Evolutionary conservation across 2,888 invertebrate genomes (phyloP).

Genomic region (Allacma fusca): DNA sequence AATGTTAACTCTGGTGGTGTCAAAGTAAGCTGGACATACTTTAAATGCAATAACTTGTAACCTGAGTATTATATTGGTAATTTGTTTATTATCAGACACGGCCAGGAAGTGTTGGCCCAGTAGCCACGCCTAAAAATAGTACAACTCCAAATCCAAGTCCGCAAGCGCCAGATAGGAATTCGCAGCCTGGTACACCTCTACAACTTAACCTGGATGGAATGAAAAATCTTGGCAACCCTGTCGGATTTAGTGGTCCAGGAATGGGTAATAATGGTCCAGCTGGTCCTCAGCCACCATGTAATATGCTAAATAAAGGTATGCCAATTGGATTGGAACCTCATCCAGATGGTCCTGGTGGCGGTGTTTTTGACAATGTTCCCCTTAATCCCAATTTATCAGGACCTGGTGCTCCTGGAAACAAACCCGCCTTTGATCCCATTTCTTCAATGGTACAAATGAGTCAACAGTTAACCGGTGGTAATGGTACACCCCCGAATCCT

Average conservation of each 20-base stretch:
- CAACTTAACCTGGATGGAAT: constrained; percentile 61
- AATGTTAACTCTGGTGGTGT: constrained; percentile 54
- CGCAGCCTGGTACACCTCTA: constrained; percentile 62
- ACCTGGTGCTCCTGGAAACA: constrained; percentile 62
- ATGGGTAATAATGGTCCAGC: constrained; percentile 35
- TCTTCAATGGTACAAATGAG: constrained; percentile 95
- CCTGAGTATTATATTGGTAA: background rate
- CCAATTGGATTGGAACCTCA: constrained; percentile 57
- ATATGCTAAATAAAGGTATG: constrained; percentile 60
- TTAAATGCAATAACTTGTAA: background rate
- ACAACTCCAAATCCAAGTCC: constrained; percentile 62
- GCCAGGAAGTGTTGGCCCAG: constrained; percentile 61
- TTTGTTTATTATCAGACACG: constrained; percentile 54
- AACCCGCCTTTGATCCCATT: constrained; percentile 83
- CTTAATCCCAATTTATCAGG: constrained; percentile 64
- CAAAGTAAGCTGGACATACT: constrained; percentile 49
- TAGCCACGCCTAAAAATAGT: constrained; percentile 60
- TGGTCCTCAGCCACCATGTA: constrained; percentile 53
- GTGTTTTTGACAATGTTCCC: constrained; percentile 64
- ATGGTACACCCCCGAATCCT: constrained; percentile 68
- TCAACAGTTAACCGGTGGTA: constrained; percentile 85
- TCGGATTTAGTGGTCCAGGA: constrained; percentile 41
- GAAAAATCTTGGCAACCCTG: constrained; percentile 51
- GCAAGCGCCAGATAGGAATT: constrained; percentile 58
- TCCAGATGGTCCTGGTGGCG: constrained; percentile 56